These are phyloP conservation scores for Tenthredo livida DNA, from an alignment of 2,888 invertebrate species.

Conservation along the genomic window DNA sequence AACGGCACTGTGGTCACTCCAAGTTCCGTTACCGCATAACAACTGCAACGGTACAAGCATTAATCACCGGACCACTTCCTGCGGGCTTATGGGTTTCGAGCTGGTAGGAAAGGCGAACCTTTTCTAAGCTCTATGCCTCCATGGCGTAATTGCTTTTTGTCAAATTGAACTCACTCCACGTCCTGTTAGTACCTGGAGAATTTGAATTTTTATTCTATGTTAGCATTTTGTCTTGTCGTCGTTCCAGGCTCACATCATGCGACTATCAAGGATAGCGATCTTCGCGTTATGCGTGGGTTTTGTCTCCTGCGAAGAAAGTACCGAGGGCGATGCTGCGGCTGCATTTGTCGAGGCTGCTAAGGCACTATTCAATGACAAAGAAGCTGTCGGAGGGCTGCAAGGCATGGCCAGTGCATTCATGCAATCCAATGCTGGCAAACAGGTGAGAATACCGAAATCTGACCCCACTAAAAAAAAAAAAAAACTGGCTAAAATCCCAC, in stretches of 20 bases:
- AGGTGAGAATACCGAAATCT: slow-evolving; percentile 70
- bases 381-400: slow-evolving; percentile 81
- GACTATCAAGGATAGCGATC: slow-evolving; percentile 65
- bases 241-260: slow-evolving; percentile 63
- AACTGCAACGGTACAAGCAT: slow-evolving; percentile 35
- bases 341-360: slow-evolving; percentile 86
- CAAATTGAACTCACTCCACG: not conserved
- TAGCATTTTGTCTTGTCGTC: not conserved
- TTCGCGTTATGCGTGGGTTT: slow-evolving; percentile 66
- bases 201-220: not conserved
- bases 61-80: slow-evolving; percentile 34
- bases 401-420: slow-evolving; percentile 85
- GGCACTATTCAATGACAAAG: slow-evolving; percentile 84
- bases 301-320: slow-evolving; percentile 69
- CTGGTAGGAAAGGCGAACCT: not conserved
- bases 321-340: slow-evolving; percentile 80
- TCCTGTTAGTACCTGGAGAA: no score
- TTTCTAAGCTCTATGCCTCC: not conserved
- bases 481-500: not conserved
- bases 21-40: slow-evolving; percentile 26
- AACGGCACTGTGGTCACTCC: slow-evolving; percentile 30
- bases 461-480: not conserved
- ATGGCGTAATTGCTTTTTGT: not conserved
- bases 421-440: slow-evolving; percentile 84
- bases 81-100: not conserved